These are phyloP conservation scores for Sarcophaga subvicina DNA, from an alignment of 2,888 invertebrate species.

Conservation along the genomic window DNA sequence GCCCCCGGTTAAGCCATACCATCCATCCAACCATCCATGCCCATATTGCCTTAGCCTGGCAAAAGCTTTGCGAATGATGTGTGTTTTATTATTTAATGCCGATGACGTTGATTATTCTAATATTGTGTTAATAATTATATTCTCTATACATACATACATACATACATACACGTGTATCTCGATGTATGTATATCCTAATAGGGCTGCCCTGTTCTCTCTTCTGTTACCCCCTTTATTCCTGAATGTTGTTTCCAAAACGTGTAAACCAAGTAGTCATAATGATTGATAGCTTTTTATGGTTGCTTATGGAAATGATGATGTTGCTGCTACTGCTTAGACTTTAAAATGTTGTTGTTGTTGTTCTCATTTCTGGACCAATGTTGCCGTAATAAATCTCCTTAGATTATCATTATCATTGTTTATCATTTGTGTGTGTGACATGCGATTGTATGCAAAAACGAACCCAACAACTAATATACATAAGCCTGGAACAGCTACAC, in stretches of 20 bases:
- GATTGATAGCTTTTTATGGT: slow-evolving; percentile 68
- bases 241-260: not conserved
- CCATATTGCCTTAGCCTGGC: not conserved
- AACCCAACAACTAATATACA: too few relatives aligned
- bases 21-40: slow-evolving; percentile 10
- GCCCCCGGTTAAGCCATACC: slow-evolving; percentile 51
- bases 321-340: slow-evolving; percentile 48
- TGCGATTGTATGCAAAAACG: slow-evolving; percentile 50
- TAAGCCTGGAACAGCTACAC: not conserved
- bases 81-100: slow-evolving; percentile 64
- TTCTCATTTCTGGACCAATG: slow-evolving; percentile 68
- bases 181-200: slow-evolving; percentile 28
- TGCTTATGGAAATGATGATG: slow-evolving; percentile 34
- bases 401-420: slow-evolving; percentile 68
- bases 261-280: slow-evolving; percentile 48
- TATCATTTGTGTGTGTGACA: slow-evolving; percentile 68
- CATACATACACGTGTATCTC: not conserved
- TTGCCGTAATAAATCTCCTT: slow-evolving; percentile 72
- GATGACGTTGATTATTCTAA: slow-evolving; percentile 72
- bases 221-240: slow-evolving; percentile 35
- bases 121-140: slow-evolving; percentile 65
- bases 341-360: slow-evolving; percentile 48
- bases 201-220: slow-evolving; percentile 45
- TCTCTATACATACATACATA: too few relatives aligned
- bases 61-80: slow-evolving; percentile 52